Base-by-base conservation (phyloP, 2,888 invertebrate genomes). In the Callimorpha dominula region DNA sequence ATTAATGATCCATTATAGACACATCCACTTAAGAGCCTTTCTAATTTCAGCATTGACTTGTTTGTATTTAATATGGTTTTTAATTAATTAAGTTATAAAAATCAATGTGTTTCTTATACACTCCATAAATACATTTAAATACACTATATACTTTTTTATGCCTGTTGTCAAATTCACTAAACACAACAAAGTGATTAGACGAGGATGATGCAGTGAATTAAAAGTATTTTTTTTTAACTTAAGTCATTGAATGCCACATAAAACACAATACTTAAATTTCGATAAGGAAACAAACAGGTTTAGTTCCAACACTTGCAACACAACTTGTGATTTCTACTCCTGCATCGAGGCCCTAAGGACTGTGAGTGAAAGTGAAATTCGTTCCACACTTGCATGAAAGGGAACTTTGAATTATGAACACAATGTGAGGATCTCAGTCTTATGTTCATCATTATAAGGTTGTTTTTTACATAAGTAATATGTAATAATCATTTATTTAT, bases 321-420 rank as follows among this genome's bases (percentile, higher is more conserved):
- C 40, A 15, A 31, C 49, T 63, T 62, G 12, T 69, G 31, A 54
- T 70, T 71, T 57, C 65, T 65, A 60, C 57, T 65, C 40, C 31
- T 66, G 50, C 40, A 43, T 4, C 46, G 46, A 52, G 31, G 62
- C 50, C 50, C 50, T 67, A 66, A 49, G 67, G 31, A 71, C 72
- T 62, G 40, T 40, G 42, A 73, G 82, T 79, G 82, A 80, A 81
- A 81, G 77, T 64, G 65, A 75, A 76, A 70, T 60, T 60, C 14
- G 46, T 52, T 64, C 43, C 43, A 65, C 75, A 65, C 20, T 65
- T 62, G 42, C 42, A 62, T 66, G 66, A 71, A 71, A 71, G 62
- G 66, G 62, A 71, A 71, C 60, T 40, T 54, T 15, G 8, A 40
- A 67, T 52, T 52, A 17, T 54, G 42, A 2, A n/a, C 52, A 52